Evolutionary conservation across 2,113 vertebrate species (phyloP).

Genomic region (Vidua macroura): DNA sequence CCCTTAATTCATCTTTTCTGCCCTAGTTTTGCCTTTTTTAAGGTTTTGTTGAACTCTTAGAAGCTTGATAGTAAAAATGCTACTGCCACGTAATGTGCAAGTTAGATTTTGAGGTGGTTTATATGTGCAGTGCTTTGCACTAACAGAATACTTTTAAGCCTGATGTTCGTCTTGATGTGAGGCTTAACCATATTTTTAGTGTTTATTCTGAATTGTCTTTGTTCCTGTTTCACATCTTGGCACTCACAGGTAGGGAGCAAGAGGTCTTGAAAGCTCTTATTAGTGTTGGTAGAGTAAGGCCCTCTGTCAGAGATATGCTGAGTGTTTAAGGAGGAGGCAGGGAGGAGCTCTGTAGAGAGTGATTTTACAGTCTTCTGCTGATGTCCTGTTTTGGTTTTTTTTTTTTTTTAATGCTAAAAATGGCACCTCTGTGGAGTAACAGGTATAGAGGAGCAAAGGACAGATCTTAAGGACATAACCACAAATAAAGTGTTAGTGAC

Average conservation of each 20-base stretch:
- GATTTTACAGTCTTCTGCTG: not conserved
- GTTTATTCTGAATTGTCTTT: not conserved
- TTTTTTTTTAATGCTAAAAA: not conserved
- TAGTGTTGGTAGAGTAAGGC: not conserved
- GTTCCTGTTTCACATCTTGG: not conserved
- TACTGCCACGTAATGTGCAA: not conserved
- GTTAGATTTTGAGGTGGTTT: not conserved
- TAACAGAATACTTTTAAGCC: not conserved
- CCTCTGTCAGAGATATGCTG: not conserved
- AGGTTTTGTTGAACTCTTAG: constrained; percentile 31
- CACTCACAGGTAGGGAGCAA: not conserved
- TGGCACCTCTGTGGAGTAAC: not conserved
- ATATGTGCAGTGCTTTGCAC: not conserved
- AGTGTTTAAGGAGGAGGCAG: not conserved
- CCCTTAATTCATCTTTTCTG: constrained; percentile 26
- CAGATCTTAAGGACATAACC: not conserved
- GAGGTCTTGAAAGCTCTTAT: not conserved
- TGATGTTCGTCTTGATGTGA: not conserved
- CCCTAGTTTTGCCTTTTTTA: constrained; percentile 10
- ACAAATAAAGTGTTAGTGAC: not conserved
- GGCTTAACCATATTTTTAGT: not conserved
- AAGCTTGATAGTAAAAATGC: constrained; percentile 5
- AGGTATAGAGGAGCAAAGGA: not conserved
- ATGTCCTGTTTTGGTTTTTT: not conserved
- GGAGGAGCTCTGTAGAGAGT: not conserved